Evolutionary conservation across 2,113 vertebrate genomes (phyloP).

Genomic region (Tor tambroides): DNA sequence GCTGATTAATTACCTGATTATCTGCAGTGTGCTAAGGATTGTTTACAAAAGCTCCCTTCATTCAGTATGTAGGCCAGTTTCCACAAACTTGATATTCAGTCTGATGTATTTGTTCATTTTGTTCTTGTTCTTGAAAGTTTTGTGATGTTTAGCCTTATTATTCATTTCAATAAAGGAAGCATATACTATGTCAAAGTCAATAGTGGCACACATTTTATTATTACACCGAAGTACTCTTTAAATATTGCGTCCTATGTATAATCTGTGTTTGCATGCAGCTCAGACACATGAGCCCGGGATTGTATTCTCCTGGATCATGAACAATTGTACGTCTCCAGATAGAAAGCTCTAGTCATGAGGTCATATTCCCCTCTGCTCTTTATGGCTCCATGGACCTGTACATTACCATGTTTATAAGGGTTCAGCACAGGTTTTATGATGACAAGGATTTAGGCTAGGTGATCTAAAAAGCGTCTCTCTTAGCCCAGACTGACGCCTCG

Average conservation of each 20-base stretch:
- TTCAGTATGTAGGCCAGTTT: neutral
- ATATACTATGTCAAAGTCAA: neutral
- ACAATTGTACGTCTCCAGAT: slow-evolving; percentile 36
- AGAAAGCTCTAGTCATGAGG: slow-evolving; percentile 23
- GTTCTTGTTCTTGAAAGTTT: neutral
- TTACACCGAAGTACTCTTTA: neutral
- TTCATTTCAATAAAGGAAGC: too few relatives aligned
- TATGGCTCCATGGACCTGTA: too few relatives aligned
- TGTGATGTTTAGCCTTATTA: neutral
- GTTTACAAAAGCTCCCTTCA: slow-evolving; percentile 63
- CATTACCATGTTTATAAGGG: slow-evolving; percentile 39
- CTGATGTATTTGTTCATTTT: too few relatives aligned
- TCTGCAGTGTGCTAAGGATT: slow-evolving; percentile 59
- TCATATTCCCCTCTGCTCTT: too few relatives aligned
- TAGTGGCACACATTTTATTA: neutral
- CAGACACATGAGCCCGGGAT: slow-evolving; percentile 47
- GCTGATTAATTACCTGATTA: slow-evolving; percentile 76
- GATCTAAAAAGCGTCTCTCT: slow-evolving; percentile 4
- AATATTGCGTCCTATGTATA: neutral
- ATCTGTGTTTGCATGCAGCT: slow-evolving; percentile 18
- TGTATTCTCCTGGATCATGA: slow-evolving; percentile 46
- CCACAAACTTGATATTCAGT: neutral
- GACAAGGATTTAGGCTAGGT: neutral
- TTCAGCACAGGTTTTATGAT: slow-evolving; percentile 20
- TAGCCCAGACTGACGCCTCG: neutral